These are phyloP conservation scores for Enchytraeus crypticus DNA, from an alignment of 2,888 invertebrate species.

Conservation along the genomic window DNA sequence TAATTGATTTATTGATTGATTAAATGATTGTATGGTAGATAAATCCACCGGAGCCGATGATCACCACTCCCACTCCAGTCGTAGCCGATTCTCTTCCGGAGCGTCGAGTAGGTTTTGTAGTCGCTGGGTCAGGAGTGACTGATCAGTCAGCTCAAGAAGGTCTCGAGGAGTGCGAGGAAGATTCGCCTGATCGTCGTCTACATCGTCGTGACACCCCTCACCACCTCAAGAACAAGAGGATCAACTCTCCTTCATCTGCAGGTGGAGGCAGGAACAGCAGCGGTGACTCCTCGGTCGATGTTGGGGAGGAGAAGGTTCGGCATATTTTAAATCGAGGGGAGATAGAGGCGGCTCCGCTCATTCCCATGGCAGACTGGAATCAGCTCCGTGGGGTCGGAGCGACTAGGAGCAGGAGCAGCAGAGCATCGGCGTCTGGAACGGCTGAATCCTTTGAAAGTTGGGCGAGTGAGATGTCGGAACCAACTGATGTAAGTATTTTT, in stretches of 20 bases:
- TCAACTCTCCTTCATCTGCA: slow-evolving; percentile 10
- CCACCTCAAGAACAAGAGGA: slow-evolving; percentile 85
- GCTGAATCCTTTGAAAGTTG: slow-evolving; percentile 16
- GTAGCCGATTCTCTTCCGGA: too few relatives aligned
- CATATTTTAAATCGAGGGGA: slow-evolving; percentile 21
- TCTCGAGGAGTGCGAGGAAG: slow-evolving; percentile 29
- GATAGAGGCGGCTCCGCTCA: slow-evolving; percentile 1
- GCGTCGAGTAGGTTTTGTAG: slow-evolving; percentile 3
- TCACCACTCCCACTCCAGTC: too few relatives aligned
- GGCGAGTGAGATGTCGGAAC: slow-evolving; percentile 7
- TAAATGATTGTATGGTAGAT: too few relatives aligned
- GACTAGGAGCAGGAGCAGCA: background rate
- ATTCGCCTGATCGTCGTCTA: slow-evolving; percentile 50
- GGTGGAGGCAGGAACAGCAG: background rate
- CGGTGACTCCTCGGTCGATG: slow-evolving; percentile 24
- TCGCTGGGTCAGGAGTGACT: background rate
- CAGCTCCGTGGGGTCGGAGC: background rate
- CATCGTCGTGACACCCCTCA: slow-evolving; percentile 94
- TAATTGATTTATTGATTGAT: too few relatives aligned
- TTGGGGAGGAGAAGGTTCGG: slow-evolving; percentile 41
- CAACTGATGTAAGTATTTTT: slow-evolving; percentile 4
- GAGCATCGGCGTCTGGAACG: background rate
- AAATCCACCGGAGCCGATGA: too few relatives aligned
- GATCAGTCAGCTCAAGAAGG: background rate
- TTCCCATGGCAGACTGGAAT: background rate